Percentiles rank a stretch among this genome's conserved stretches.
Evolutionary conservation across 2,888 invertebrate genomes (phyloP).

Genomic region (Cerceris ruficornis): DNA sequence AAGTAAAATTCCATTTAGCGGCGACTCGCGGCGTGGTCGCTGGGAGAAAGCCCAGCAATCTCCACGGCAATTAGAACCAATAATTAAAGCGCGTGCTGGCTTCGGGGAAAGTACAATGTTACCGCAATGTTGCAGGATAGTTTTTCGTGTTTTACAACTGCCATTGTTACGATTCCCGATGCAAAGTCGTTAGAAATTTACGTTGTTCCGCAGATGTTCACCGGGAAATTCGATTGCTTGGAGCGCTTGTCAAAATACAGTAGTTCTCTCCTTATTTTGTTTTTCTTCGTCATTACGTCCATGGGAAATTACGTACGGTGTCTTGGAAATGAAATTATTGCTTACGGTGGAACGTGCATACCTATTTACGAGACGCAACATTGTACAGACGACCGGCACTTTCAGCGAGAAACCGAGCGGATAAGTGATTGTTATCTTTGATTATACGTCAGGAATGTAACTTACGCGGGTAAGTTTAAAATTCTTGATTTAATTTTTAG

Average conservation of each 20-base stretch:
- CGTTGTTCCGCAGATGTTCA: not conserved
- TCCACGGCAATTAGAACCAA: conserved; percentile 58
- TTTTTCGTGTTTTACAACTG: conserved; percentile 29
- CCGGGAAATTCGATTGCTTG: not conserved
- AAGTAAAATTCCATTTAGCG: conserved; percentile 48
- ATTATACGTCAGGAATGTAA: not conserved
- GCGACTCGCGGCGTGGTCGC: conserved; percentile 10
- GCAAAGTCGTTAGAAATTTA: conserved; percentile 7
- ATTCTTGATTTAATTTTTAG: not conserved
- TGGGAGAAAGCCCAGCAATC: conserved; percentile 42
- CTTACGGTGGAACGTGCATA: conserved; percentile 6
- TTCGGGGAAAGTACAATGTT: conserved; percentile 33
- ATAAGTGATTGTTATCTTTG: conserved; percentile 21
- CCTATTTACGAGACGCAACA: conserved; percentile 13
- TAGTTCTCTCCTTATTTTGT: not conserved
- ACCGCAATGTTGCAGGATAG: conserved; percentile 6
- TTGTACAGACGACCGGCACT: not conserved
- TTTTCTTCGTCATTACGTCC: conserved; percentile 4
- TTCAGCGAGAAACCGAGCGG: conserved; percentile 5
- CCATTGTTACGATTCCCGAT: conserved; percentile 23
- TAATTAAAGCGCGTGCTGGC: conserved; percentile 55
- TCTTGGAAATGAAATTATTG: conserved; percentile 9
- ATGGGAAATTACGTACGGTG: conserved; percentile 10
- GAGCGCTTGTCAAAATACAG: not conserved
- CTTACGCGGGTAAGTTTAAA: not conserved